phyloP scores from a whole-genome alignment of 2,113 vertebrate species.

The Laterallus jamaicensis region DNA sequence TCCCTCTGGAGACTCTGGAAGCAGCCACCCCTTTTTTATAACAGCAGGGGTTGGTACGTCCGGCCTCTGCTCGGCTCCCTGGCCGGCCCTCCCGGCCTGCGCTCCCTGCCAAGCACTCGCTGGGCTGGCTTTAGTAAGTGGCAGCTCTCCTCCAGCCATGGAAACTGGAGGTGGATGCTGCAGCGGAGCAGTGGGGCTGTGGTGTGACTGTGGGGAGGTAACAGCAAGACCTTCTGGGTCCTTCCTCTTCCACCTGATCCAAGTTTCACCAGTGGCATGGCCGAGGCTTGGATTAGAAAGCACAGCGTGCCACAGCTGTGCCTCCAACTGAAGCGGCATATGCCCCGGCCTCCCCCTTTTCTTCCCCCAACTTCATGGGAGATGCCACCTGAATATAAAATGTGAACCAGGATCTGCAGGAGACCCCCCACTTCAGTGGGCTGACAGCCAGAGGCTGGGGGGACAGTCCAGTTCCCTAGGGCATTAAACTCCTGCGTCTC shows the following conservation, averaged over 20 bases:
- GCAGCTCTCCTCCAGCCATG: background rate
- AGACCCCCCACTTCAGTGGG: background rate
- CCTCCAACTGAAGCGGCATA: background rate
- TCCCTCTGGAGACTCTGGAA: background rate
- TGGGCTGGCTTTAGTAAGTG: background rate
- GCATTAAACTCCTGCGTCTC: background rate
- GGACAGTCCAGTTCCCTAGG: background rate
- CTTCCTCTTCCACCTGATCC: accelerated
- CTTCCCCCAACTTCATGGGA: background rate
- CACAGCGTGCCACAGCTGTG: background rate
- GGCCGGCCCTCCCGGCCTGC: background rate
- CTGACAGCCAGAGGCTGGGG: background rate
- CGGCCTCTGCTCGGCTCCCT: background rate
- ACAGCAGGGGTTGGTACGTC: background rate
- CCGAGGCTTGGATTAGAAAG: background rate
- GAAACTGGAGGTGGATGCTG: background rate
- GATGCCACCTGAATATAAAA: background rate
- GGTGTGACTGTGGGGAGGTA: accelerated
- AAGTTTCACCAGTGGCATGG: background rate
- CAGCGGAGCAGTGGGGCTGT: accelerated
- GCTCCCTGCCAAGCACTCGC: background rate
- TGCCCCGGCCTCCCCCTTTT: background rate
- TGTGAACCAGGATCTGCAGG: background rate
- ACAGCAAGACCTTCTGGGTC: background rate
- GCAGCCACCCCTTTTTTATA: background rate